A percentile compares a stretch with the other conserved stretches of the same genome.
Conservation (phyloP, 2,797 vertebrate species). For the Merluccius polli region DNA sequence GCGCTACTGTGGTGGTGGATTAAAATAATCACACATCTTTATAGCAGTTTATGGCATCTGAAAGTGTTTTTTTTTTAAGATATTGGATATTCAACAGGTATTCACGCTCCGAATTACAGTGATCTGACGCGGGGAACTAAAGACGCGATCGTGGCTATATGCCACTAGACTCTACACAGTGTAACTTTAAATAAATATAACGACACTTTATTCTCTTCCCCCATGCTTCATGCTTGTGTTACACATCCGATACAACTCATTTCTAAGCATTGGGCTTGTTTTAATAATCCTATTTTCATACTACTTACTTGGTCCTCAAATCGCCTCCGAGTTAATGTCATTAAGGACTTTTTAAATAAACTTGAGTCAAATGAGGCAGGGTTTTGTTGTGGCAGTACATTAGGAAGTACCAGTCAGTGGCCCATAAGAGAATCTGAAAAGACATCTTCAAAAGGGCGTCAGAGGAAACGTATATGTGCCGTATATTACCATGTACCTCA, state of each 20-base stretch:
- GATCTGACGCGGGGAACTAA: no score
- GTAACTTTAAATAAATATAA: no score
- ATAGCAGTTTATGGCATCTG: no score
- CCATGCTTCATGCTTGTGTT: neutral
- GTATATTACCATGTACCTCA: neutral
- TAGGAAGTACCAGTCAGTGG: neutral
- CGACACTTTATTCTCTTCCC: no score
- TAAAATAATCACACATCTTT: no score
- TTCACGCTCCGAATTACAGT: no score
- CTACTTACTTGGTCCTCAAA: neutral
- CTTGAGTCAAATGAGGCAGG: neutral
- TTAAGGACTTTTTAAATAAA: neutral
- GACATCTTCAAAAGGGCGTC: neutral
- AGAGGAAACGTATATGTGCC: neutral
- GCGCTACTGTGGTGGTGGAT: no score
- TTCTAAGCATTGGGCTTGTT: neutral
- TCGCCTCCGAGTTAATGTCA: neutral
- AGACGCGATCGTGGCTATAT: no score
- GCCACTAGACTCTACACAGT: no score
- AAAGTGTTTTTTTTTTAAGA: no score
- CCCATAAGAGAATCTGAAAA: neutral
- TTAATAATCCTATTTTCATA: neutral
- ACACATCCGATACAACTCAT: neutral
- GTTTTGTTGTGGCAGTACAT: neutral
- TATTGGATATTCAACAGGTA: no score